phyloP scores from a whole-genome alignment of 2,888 invertebrate genomes.

The Hydriomena furcata region DNA sequence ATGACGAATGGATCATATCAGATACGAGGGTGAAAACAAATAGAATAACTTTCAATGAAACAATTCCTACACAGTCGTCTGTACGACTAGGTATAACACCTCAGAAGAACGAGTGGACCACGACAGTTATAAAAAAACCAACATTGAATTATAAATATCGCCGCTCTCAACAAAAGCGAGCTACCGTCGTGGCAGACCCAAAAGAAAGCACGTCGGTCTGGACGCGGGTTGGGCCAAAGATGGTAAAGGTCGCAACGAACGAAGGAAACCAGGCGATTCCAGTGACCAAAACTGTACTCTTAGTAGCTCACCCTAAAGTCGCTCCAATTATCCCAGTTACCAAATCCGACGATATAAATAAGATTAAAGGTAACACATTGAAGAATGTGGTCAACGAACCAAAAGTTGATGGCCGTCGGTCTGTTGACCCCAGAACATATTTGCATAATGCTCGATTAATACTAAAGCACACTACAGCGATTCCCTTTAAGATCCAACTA shows the following conservation, averaged over 20 bases:
- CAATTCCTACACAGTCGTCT: neutral
- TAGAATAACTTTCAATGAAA: neutral
- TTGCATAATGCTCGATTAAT: slow-evolving; percentile 14
- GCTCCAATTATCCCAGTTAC: no score
- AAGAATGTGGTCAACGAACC: no score
- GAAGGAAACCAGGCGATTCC: neutral
- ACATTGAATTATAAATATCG: neutral
- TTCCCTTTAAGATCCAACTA: slow-evolving; percentile 10
- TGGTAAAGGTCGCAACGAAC: neutral
- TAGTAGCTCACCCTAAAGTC: no score
- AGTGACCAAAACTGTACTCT: no score
- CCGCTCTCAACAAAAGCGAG: neutral
- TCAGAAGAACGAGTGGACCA: neutral
- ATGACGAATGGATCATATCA: slow-evolving; percentile 5
- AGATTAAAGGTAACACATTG: no score
- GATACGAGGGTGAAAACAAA: neutral
- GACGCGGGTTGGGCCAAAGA: neutral
- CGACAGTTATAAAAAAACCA: neutral
- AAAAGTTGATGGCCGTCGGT: neutral
- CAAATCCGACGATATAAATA: no score
- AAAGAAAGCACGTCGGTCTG: neutral
- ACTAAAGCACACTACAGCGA: slow-evolving; percentile 17
- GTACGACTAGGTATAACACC: neutral
- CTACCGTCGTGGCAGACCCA: neutral
- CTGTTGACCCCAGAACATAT: neutral